Percentiles rank a stretch among this genome's conserved stretches.
These are phyloP conservation scores for Arion vulgaris DNA, from an alignment of 1,140 invertebrate genomes.

Conservation along the genomic window DNA sequence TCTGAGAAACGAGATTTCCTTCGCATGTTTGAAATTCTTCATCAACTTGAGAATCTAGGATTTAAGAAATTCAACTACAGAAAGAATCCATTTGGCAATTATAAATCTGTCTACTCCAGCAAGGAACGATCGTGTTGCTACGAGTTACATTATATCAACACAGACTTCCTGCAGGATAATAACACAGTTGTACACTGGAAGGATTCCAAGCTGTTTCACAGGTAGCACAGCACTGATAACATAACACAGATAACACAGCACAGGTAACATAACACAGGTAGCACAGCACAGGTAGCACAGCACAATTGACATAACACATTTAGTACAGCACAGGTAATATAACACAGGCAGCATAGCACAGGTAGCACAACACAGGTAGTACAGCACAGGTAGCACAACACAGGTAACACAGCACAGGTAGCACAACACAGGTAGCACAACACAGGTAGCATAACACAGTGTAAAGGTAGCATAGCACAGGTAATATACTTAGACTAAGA, in stretches of 20 bases:
- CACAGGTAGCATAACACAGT: no score
- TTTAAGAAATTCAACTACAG: conserved; percentile 58
- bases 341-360: no score
- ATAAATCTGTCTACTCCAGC: conserved; percentile 39
- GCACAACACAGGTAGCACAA: no score
- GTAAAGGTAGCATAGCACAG: no score
- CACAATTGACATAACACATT: no score
- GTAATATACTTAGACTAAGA: no score
- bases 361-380: no score
- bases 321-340: no score
- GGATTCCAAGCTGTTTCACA: conserved; percentile 46
- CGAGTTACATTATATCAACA: conserved; percentile 58
- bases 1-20: conserved; percentile 48
- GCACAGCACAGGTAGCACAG: no score
- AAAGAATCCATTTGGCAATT: conserved; percentile 58
- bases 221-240: background rate
- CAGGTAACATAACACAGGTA: no score
- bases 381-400: conserved; percentile 22
- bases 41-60: conserved; percentile 45
- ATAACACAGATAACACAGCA: no score
- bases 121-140: conserved; percentile 54
- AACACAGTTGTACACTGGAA: conserved; percentile 43
- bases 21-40: conserved; percentile 51
- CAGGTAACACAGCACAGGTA: conserved; percentile 10
- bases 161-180: conserved; percentile 52